These are phyloP conservation scores for Tetranychus piercei DNA, from an alignment of 2,888 invertebrate species.

Conservation along the genomic window DNA sequence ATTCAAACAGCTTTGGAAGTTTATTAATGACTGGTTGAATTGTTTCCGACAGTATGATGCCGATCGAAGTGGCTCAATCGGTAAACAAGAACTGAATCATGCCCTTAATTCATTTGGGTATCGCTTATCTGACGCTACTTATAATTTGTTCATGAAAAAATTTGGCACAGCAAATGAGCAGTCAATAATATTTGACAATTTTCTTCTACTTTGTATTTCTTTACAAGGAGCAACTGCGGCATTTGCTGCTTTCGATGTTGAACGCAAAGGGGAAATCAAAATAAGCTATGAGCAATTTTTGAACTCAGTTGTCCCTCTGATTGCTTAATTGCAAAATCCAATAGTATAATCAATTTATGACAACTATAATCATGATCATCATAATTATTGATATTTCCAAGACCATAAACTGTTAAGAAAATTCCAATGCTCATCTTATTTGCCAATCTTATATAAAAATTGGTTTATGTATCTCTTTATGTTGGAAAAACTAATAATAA, in stretches of 20 bases:
- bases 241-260: background rate
- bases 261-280: slow-evolving; percentile 6
- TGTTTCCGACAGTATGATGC: slow-evolving; percentile 76
- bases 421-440: too few relatives aligned
- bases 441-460: too few relatives aligned
- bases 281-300: slow-evolving; percentile 5
- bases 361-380: too few relatives aligned
- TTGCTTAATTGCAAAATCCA: background rate
- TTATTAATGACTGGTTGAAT: slow-evolving; percentile 90
- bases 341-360: too few relatives aligned
- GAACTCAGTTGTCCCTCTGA: background rate
- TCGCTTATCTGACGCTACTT: slow-evolving; percentile 54
- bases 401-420: too few relatives aligned
- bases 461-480: too few relatives aligned
- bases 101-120: slow-evolving; percentile 71
- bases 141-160: slow-evolving; percentile 62
- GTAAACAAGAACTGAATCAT: slow-evolving; percentile 64
- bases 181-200: slow-evolving; percentile 85
- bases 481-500: too few relatives aligned
- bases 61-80: slow-evolving; percentile 65
- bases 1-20: slow-evolving; percentile 88
- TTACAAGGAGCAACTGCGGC: slow-evolving; percentile 49
- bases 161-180: slow-evolving; percentile 50
- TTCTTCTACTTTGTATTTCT: slow-evolving; percentile 84
- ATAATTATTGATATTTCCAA: too few relatives aligned